Conservation (phyloP, 2,888 invertebrate species). For the Eupithecia pulchellata region DNA sequence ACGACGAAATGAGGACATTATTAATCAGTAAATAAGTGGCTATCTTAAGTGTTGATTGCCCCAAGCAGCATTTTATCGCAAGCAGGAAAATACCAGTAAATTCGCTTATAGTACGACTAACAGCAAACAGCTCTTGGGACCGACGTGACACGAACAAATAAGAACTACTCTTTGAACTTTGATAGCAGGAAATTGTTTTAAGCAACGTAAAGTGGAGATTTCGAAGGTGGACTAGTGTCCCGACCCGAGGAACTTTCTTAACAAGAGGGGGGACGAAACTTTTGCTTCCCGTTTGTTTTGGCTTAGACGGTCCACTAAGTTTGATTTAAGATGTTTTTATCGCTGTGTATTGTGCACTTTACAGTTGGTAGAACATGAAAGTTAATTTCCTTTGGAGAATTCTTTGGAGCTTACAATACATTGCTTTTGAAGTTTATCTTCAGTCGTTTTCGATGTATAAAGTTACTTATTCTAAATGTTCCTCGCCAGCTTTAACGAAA, state of each 20-base stretch:
- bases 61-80: constrained; percentile 55
- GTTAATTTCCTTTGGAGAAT: constrained; percentile 14
- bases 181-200: constrained; percentile 76
- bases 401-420: constrained; percentile 7
- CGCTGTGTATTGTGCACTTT: constrained; percentile 17
- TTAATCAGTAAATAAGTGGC: neutral
- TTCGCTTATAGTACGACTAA: constrained; percentile 74
- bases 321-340: constrained; percentile 35
- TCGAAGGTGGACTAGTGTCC: constrained; percentile 58
- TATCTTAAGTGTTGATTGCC: neutral
- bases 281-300: constrained; percentile 41
- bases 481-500: neutral
- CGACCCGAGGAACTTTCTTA: constrained; percentile 52
- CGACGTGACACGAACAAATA: constrained; percentile 73
- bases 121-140: constrained; percentile 71
- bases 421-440: neutral
- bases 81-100: constrained; percentile 60
- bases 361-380: constrained; percentile 22
- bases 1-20: neutral
- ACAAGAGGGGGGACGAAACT: constrained; percentile 37
- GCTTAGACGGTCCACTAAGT: constrained; percentile 31
- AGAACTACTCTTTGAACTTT: constrained; percentile 72
- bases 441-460: neutral
- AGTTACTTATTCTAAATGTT: neutral
- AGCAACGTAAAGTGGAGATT: constrained; percentile 69